These are phyloP conservation scores for Tromatobia lineatoria DNA, from an alignment of 2,888 invertebrate species.

Conservation along the genomic window DNA sequence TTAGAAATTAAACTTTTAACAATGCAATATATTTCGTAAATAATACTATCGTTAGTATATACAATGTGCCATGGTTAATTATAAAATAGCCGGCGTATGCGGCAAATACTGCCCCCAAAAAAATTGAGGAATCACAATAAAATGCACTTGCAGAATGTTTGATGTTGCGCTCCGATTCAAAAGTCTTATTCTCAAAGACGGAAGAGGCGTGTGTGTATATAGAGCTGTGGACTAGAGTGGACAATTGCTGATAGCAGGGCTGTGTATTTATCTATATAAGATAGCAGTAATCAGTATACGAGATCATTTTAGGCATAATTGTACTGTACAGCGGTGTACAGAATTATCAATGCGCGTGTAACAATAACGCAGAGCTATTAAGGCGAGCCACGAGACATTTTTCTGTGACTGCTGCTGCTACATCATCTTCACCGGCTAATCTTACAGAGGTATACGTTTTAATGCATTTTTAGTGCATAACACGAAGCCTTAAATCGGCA, in stretches of 20 bases:
- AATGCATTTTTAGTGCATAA: conserved; percentile 60
- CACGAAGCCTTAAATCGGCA: conserved; percentile 49
- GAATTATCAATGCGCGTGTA: conserved; percentile 39
- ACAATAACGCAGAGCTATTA: conserved; percentile 61
- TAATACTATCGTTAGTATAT: conserved; percentile 68
- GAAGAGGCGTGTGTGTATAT: conserved; percentile 35
- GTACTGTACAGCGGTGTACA: conserved; percentile 56
- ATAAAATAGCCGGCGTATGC: conserved; percentile 60
- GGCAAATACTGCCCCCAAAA: conserved; percentile 50
- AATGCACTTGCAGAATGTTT: conserved; percentile 63
- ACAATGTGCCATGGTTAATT: conserved; percentile 71
- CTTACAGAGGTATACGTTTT: conserved; percentile 46
- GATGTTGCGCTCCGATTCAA: conserved; percentile 65
- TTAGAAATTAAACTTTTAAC: conserved; percentile 71
- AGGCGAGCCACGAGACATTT: conserved; percentile 62
- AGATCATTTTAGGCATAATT: conserved; percentile 61
- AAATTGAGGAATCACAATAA: conserved; percentile 63
- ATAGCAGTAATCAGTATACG: conserved; percentile 28
- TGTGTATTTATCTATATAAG: conserved; percentile 16
- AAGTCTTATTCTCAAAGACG: conserved; percentile 59
- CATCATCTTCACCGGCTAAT: conserved; percentile 42
- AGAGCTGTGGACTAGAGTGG: conserved; percentile 3
- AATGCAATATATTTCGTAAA: conserved; percentile 71
- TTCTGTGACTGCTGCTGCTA: conserved; percentile 22
- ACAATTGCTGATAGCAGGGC: not conserved